Base-by-base conservation (phyloP, 1,140 invertebrate species). In the Camponotus vicinus region DNA sequence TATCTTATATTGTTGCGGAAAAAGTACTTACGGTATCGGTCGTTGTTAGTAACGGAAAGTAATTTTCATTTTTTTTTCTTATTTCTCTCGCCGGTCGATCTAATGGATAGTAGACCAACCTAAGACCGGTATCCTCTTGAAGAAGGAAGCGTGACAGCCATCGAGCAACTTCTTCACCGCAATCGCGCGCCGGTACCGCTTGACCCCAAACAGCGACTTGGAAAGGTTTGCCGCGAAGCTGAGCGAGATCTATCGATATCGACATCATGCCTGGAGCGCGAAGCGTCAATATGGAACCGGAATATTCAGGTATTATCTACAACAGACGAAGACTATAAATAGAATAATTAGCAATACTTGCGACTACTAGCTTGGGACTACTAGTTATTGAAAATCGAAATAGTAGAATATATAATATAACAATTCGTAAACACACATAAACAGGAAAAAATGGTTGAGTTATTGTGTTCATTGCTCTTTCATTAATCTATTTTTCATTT, bases 71-170 rank as follows among this genome's bases (percentile, higher is more conserved):
- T 42, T 21, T 59, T 3, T 55, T 42, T 75, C 93, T 89, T 11
- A 94, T 82, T 27, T 92, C 86, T 34, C 94, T 88, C 5, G 88
- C 82, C 45, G 95, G 93, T 73, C 92, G 91, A 42, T 96, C 93
- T 52, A 95, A 92, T 9, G 96, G 95, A 90, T 97, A 96, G 89
- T 96, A 96, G 1, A 96, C 96, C 32, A 97, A 90, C 75, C 95
- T 94, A 0, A 97, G 87, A 7, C 96, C 96, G 5, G 87, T 89
- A 42, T 96, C 95, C 78, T 96, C 94, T 71, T 95, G 94, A 4
- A 96, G 89, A 75, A 97, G 93, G 85, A 95, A 96, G 64, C 96
- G 93, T 0, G 96, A 97, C 75, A 97, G 92, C 96, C 96, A 97
- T 13, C 93, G 93, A 4, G 96, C 96, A 32, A 95, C 95, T 84